phyloP scores from a whole-genome alignment of 2,797 vertebrate genomes.

The Esox lucius region DNA sequence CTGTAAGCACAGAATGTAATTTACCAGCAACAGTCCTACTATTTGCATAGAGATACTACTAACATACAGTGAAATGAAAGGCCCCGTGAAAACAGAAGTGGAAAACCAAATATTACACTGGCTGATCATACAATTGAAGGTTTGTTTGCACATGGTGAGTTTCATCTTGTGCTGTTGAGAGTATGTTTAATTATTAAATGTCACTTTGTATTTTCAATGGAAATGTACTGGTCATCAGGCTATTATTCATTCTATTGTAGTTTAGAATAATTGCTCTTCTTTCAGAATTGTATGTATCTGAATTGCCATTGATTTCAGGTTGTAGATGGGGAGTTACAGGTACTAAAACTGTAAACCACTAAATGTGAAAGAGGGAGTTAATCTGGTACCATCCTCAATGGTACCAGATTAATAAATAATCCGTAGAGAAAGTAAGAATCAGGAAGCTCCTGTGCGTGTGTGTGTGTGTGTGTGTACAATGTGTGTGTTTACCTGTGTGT shows the following conservation, averaged over 20 bases:
- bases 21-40: no score
- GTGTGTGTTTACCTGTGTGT: not conserved
- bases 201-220: not conserved
- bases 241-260: not conserved
- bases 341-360: not conserved
- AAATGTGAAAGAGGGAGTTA: not conserved
- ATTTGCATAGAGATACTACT: no score
- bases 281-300: not conserved
- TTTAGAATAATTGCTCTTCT: not conserved
- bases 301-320: not conserved
- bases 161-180: not conserved
- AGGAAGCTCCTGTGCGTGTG: not conserved
- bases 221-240: not conserved
- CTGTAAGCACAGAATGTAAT: no score
- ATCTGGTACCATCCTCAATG: not conserved
- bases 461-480: not conserved
- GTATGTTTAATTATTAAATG: not conserved
- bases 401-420: not conserved
- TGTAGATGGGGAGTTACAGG: not conserved
- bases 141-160: not conserved
- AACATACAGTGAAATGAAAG: no score
- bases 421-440: not conserved
- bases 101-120: not conserved
- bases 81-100: not conserved
- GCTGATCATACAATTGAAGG: not conserved